Evolutionary conservation across 2,797 vertebrate species (phyloP).

Genomic region (Morelia viridis): DNA sequence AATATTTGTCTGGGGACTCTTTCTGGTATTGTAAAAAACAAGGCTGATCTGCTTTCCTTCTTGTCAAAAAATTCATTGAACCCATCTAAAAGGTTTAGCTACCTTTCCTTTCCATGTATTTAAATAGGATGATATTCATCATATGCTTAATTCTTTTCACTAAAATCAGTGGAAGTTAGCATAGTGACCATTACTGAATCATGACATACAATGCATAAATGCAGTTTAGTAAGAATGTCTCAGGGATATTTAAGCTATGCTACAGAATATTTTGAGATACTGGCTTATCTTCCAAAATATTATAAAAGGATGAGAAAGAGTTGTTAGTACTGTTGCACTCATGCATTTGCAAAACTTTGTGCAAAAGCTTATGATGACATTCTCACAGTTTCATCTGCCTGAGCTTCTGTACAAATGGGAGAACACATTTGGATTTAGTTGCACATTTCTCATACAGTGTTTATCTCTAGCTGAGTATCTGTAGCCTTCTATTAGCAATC

Average conservation of each 20-base stretch:
- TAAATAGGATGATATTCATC: neutral
- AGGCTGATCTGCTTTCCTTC: neutral
- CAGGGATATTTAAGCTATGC: neutral
- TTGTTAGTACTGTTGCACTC: neutral
- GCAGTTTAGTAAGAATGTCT: conserved; percentile 10
- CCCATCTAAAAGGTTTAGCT: neutral
- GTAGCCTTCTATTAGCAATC: neutral
- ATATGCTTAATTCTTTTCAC: neutral
- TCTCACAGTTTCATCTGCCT: neutral
- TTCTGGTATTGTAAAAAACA: neutral
- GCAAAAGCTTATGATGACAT: neutral
- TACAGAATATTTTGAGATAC: neutral
- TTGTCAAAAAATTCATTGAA: neutral
- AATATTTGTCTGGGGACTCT: neutral
- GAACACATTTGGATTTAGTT: neutral
- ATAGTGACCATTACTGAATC: neutral
- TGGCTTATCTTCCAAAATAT: neutral
- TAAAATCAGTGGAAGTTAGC: neutral
- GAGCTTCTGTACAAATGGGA: too few relatives aligned
- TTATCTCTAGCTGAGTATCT: neutral
- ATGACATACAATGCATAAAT: neutral
- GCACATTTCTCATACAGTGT: neutral
- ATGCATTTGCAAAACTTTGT: neutral
- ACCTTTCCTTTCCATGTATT: neutral
- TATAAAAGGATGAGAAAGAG: neutral